These are phyloP conservation scores for Boloria selene DNA, from an alignment of 2,888 invertebrate genomes.

Conservation along the genomic window DNA sequence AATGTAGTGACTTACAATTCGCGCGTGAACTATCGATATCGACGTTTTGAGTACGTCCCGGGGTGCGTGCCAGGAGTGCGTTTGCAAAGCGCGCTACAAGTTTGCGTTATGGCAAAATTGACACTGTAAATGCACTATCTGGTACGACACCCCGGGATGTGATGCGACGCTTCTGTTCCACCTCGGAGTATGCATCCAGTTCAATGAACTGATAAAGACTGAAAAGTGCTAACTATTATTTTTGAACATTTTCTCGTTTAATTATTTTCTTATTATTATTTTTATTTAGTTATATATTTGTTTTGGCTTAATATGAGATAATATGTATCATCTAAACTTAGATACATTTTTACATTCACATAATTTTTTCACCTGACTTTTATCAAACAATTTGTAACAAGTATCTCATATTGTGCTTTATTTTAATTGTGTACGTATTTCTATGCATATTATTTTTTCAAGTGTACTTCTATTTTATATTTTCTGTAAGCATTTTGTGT, in stretches of 20 bases:
- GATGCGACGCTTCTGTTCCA: constrained; percentile 69
- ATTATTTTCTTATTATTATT: constrained; percentile 37
- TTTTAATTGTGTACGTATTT: constrained; percentile 40
- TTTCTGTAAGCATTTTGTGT: constrained; percentile 26
- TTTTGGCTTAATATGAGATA: constrained; percentile 40
- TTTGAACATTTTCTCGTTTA: constrained; percentile 28
- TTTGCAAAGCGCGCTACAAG: constrained; percentile 89
- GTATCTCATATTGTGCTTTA: constrained; percentile 34
- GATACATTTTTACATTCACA: neutral
- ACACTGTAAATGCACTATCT: constrained; percentile 99
- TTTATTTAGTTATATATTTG: constrained; percentile 42
- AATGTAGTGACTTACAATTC: constrained; percentile 63
- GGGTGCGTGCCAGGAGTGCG: constrained; percentile 99
- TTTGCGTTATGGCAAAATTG: constrained; percentile 79
- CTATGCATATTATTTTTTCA: constrained; percentile 40
- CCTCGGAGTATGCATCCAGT: constrained; percentile 54
- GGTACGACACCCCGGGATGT: constrained; percentile 97
- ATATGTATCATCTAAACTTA: neutral
- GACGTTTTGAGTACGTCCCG: constrained; percentile 82
- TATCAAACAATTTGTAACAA: constrained; percentile 6
- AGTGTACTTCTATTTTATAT: constrained; percentile 31
- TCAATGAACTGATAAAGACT: constrained; percentile 54
- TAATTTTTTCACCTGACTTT: constrained; percentile 14
- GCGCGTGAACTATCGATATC: constrained; percentile 60
- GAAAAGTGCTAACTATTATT: constrained; percentile 53